These are phyloP conservation scores for Halocynthia aurantium DNA, from an alignment of 23 tunicate genomes.

Conservation along the genomic window DNA sequence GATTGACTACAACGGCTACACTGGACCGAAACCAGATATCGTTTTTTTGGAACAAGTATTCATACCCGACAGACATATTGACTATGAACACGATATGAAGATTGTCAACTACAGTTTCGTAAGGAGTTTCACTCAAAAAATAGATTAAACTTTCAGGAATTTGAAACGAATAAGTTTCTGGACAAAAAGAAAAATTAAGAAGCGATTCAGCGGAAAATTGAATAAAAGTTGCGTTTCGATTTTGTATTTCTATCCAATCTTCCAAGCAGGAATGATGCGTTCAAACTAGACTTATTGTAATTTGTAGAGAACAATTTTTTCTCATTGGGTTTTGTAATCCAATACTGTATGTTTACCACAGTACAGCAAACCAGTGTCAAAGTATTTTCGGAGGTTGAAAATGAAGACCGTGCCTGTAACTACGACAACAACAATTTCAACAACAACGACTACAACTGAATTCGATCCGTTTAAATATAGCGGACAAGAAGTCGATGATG, in stretches of 20 bases:
- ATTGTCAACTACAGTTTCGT: slow-evolving; percentile 30
- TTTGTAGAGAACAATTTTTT: too few relatives aligned
- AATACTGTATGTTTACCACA: background rate
- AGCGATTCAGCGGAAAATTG: too few relatives aligned
- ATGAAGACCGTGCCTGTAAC: slow-evolving; percentile 13
- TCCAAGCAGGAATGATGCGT: too few relatives aligned
- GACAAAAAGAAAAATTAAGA: too few relatives aligned
- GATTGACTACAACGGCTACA: slow-evolving; percentile 54
- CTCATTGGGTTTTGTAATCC: too few relatives aligned
- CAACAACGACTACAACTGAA: slow-evolving; percentile 1
- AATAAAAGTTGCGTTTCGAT: too few relatives aligned
- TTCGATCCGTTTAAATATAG: slow-evolving; percentile 13
- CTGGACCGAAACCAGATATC: slow-evolving; percentile 70
- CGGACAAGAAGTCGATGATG: slow-evolving; percentile 2
- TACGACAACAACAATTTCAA: slow-evolving; percentile 11
- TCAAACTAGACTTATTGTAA: too few relatives aligned
- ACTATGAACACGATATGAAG: slow-evolving; percentile 60
- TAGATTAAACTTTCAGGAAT: too few relatives aligned
- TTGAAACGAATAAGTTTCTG: too few relatives aligned
- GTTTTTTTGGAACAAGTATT: slow-evolving; percentile 79
- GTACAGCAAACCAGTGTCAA: slow-evolving; percentile 22
- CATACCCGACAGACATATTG: slow-evolving; percentile 35
- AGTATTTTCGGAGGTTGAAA: background rate
- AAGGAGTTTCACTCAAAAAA: background rate
- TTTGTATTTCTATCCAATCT: too few relatives aligned